Base-by-base conservation (phyloP, 2,888 invertebrate genomes). In the Boloria euphrosyne region DNA sequence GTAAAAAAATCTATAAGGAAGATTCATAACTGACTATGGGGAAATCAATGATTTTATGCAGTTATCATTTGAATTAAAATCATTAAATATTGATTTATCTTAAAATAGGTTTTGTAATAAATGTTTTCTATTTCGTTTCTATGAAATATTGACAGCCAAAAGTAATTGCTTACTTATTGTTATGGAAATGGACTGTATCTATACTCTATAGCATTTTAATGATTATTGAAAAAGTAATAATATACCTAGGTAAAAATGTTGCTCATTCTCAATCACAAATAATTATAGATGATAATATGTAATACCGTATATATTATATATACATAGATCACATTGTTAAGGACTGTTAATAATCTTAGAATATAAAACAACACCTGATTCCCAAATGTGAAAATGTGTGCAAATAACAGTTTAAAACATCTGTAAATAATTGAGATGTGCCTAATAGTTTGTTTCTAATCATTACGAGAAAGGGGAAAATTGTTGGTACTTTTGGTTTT, bases 181-280 rank as follows among this genome's bases (percentile, higher is more conserved):
- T 57, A 46, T 46, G 46, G 22, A 14, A 27, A 46, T 46, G 22
- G 46, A 57, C 46, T 57, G 57, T 57, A 60, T 61, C 54, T 49
- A 67, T 55, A 53, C 57, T 61, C 54, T 49, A 67, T 55, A 53
- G 43, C 58, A 68, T 59, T 46, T 27, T 62, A 66, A 65, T 44
- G 10, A 57, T 57, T 57, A 57, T 57, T 44, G 6, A 57, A 43
- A 55, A 38, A 44, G 10, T 38, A 44, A 57, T 57, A 57, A 44
- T 55, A 55, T 60, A 38, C 47, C 47, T 69, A 66, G 59, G 63
- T 43, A 61, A 70, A 65, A 62, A 66, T 51, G 62, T 71, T 71
- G 71, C 71, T 71, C 71, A 71, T 62, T 67, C 47, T 63, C 62
- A 61, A 69, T 71, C 69, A 71, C 69, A 71, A 71, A 59, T 67